These are phyloP conservation scores for Pelodytes ibericus DNA, from an alignment of 2,797 vertebrate genomes.

Conservation along the genomic window DNA sequence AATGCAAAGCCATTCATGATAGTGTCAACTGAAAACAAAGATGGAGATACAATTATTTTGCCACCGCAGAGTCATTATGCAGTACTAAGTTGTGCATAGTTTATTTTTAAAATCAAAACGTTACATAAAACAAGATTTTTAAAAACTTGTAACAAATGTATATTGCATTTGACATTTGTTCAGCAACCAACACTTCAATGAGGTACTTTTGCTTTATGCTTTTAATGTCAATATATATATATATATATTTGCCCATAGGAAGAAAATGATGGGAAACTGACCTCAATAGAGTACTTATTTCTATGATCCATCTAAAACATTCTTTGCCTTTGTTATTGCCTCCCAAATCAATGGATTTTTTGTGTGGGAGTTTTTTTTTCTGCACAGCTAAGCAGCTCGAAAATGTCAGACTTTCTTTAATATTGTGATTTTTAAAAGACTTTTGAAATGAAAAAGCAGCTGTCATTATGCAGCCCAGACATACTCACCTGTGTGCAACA, in stretches of 20 bases:
- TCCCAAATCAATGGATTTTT: not conserved
- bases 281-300: not conserved
- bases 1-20: too few relatives aligned
- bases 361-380: slow-evolving; percentile 18
- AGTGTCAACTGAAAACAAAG: too few relatives aligned
- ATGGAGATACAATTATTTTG: too few relatives aligned
- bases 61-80: too few relatives aligned
- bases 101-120: too few relatives aligned
- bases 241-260: not conserved
- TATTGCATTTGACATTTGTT: not conserved
- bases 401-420: slow-evolving; percentile 18
- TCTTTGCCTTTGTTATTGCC: not conserved
- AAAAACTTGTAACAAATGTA: not conserved
- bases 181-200: not conserved
- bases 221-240: not conserved
- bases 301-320: slow-evolving; percentile 2
- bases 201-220: not conserved
- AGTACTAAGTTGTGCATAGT: too few relatives aligned
- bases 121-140: not conserved
- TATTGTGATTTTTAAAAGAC: not conserved
- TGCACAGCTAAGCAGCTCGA: slow-evolving; percentile 2
- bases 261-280: not conserved
- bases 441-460: slow-evolving; percentile 8
- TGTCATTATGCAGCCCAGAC: slow-evolving; percentile 8
- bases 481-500: not conserved